These are phyloP conservation scores for Octodon degus DNA, from an alignment of 2,113 vertebrate species.

Conservation along the genomic window DNA sequence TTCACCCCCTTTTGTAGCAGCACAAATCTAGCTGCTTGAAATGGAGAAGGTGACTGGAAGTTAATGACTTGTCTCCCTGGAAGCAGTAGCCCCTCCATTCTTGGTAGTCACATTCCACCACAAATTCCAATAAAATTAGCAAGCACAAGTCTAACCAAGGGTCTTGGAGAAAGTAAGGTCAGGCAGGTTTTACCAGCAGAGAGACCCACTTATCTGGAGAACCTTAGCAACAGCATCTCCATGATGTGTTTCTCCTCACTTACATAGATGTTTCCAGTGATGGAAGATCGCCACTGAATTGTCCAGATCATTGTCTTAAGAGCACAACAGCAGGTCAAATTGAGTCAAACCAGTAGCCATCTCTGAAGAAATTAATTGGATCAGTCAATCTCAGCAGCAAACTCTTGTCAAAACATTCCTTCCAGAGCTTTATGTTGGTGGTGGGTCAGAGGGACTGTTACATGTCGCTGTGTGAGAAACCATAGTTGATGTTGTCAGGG, in stretches of 20 bases:
- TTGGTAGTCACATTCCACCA: background rate
- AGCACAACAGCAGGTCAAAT: slow-evolving; percentile 61
- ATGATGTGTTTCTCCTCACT: background rate
- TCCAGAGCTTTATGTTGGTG: slow-evolving; percentile 26
- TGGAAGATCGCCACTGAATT: slow-evolving; percentile 16
- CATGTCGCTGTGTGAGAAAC: background rate
- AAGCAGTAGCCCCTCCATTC: background rate
- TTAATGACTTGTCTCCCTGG: background rate
- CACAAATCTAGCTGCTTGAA: slow-evolving; percentile 24
- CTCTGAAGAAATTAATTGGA: slow-evolving; percentile 70
- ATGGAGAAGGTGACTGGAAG: background rate
- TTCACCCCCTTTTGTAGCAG: background rate
- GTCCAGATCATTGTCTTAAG: slow-evolving; percentile 60
- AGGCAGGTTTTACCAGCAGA: slow-evolving; percentile 54
- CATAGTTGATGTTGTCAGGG: background rate
- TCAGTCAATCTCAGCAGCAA: slow-evolving; percentile 50
- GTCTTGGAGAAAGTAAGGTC: slow-evolving; percentile 15
- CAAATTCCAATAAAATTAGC: background rate
- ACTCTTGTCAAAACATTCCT: slow-evolving; percentile 70
- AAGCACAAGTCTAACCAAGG: background rate
- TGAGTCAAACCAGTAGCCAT: slow-evolving; percentile 56
- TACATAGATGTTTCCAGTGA: slow-evolving; percentile 33
- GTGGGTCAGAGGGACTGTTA: slow-evolving; percentile 4
- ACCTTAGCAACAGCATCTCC: slow-evolving; percentile 46
- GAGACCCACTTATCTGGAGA: slow-evolving; percentile 40